Evolutionary conservation across 2,888 invertebrate species (phyloP), one percentile per base, ranked within the genome.

Genomic region (Microctonus brassicae): DNA sequence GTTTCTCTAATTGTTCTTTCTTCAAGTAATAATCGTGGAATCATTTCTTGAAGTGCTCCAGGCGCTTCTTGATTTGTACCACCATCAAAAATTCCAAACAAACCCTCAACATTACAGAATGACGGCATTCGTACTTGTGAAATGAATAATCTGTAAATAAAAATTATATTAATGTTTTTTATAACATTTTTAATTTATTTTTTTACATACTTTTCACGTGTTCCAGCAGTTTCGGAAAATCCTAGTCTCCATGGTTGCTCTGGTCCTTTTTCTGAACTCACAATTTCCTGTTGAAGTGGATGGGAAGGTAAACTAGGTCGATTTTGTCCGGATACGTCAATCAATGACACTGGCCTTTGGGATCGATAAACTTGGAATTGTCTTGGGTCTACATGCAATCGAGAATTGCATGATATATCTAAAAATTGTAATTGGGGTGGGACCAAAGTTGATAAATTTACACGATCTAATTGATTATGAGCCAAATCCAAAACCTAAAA

Each of bases 51-150:
- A 73, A 95, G 89, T 42, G 92, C 90, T 82, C 90, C 90, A 1
- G 94, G 93, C 29, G 93, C 90, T 81, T 92, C 92, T 61, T 90
- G 91, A 81, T 92, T 92, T n/a, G 91, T 91, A 84, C 93, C 93
- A 1, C 94, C 94, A 81, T 95, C 95, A 80, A 96, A 95, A 79
- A 96, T 91, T 24, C 95, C 95, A 82, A 95, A 94, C 0, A 96
- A 89, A 0, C 94, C 95, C 88, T 95, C 95, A 57, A 91, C 91
- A 79, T 94, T 94, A 84, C 94, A 94, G 86, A 94, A 95, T 1
- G 93, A 91, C 13, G 94, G 93, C 73, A 94, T 89, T 67, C 95
- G 90, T 62, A 95, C 90, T 88, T 95, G 95, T 0, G 93, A 91
- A 69, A 95, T 92, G 82, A 93, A 92, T n/a, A 95, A 86, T 80